Base-by-base conservation (phyloP, 2,888 invertebrate species). In the Latrodectus hesperus region DNA sequence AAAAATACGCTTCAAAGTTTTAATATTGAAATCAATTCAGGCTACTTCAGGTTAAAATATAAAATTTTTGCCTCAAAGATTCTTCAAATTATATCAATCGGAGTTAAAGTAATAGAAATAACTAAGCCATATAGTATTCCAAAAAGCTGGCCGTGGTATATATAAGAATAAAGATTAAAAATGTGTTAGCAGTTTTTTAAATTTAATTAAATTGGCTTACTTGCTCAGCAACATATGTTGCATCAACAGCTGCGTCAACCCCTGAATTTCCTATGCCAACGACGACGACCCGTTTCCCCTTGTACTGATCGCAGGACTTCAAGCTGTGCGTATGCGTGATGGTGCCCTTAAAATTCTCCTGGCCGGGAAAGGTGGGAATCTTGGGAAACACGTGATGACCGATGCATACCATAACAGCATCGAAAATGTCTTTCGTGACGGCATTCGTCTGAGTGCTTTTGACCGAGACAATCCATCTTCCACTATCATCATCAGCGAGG, bases 191-290 rank as follows among this genome's bases (percentile, higher is more conserved):
- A 38, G 38, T 38, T 38, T 38, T 38, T 38, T 6, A 3, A 38
- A 38, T 6, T 38, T 38, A 38, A 38, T 38, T 3, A 16, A 12
- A 60, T 5, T 9, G n/a, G n/a, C 60, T 60, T n/a, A 60, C 60
- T n/a, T 60, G 60, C 11, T 60, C n/a, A 16, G 91, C 89, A 16
- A 91, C 89, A 52, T 90, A 87, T 77, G 91, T 91, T 38, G 92
- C 89, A 75, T 92, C 92, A 11, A 92, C 92, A 17, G 92, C 91
- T 8, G 91, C 90, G 90, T 92, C 92, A 0, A 91, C 91, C 8
- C 91, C 93, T 2, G 93, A 93, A 89, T 93, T 93, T 4, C 93
- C 93, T 60, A 60, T 60, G 9, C 60, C 60, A 60, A 60, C 12
- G n/a, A 60, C 60, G 10, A 60, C 60, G 60, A 60, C 60, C 6